Conservation (phyloP, 2,888 invertebrate genomes). For the Amblyteles armatorius region DNA sequence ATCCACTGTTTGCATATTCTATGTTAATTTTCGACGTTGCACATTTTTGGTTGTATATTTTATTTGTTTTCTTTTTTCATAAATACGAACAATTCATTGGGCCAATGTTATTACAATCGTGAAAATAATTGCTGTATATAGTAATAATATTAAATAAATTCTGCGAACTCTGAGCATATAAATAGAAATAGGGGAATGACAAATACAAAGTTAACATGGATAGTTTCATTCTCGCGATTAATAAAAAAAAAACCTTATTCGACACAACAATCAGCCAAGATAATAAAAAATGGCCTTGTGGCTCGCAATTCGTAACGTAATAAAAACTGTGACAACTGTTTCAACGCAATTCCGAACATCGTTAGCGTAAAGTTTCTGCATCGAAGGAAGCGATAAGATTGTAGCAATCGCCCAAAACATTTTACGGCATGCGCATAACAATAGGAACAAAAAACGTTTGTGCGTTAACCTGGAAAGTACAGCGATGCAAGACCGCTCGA, state of each 20-base stretch:
- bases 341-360: constrained; percentile 33
- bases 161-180: constrained; percentile 7
- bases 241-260: neutral
- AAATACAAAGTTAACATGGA: constrained; percentile 1
- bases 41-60: constrained; percentile 40
- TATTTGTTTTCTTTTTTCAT: constrained; percentile 14
- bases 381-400: constrained; percentile 50
- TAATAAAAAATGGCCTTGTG: neutral
- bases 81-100: constrained; percentile 39
- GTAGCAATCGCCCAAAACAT: constrained; percentile 18
- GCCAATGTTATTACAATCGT: constrained; percentile 23
- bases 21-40: constrained; percentile 49
- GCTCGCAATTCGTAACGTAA: constrained; percentile 6
- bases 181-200: constrained; percentile 12
- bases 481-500: neutral
- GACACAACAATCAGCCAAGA: constrained; percentile 18
- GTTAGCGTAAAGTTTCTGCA: constrained; percentile 14
- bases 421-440: constrained; percentile 20
- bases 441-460: constrained; percentile 30
- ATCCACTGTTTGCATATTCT: constrained; percentile 50
- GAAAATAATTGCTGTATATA: constrained; percentile 2
- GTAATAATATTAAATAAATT: constrained; percentile 11
- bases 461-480: constrained; percentile 32
- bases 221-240: neutral
- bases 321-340: constrained; percentile 1